These are phyloP conservation scores for Echiichthys vipera DNA, from an alignment of 2,797 vertebrate species.

Conservation along the genomic window DNA sequence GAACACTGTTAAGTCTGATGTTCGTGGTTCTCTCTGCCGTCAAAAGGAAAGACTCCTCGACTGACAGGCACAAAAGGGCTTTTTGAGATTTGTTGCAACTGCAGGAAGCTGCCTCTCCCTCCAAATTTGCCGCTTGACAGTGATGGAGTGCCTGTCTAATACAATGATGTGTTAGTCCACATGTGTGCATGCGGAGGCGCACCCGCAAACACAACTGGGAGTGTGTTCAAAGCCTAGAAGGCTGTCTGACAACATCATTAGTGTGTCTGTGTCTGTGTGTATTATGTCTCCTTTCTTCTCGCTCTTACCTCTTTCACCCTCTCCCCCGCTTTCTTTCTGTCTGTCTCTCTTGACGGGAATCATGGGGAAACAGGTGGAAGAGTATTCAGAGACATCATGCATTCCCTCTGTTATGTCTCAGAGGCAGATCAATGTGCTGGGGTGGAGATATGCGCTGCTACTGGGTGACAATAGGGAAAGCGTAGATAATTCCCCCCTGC, in stretches of 20 bases:
- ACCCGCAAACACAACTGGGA: conserved; percentile 68
- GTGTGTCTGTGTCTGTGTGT: conserved; percentile 73
- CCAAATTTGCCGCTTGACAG: conserved; percentile 83
- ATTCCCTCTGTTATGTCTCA: conserved; percentile 50
- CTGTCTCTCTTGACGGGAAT: conserved; percentile 60
- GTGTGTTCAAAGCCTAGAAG: conserved; percentile 75
- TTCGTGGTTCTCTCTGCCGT: conserved; percentile 69
- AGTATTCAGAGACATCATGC: conserved; percentile 51
- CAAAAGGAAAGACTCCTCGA: conserved; percentile 75
- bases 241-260: conserved; percentile 83
- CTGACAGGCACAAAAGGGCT: conserved; percentile 81
- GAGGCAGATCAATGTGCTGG: conserved; percentile 62
- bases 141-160: conserved; percentile 81
- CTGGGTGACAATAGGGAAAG: conserved; percentile 44
- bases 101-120: conserved; percentile 78
- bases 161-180: conserved; percentile 64
- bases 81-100: conserved; percentile 80
- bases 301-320: conserved; percentile 47
- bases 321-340: conserved; percentile 33
- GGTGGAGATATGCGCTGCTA: conserved; percentile 46
- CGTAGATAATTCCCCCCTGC: conserved; percentile 47
- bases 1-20: conserved; percentile 66
- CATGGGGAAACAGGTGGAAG: conserved; percentile 68
- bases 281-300: conserved; percentile 62
- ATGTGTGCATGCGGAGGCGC: conserved; percentile 39